Percentiles rank a stretch among this genome's conserved stretches.
Conservation (phyloP, 2,113 vertebrate genomes). For the Rattus norvegicus region DNA sequence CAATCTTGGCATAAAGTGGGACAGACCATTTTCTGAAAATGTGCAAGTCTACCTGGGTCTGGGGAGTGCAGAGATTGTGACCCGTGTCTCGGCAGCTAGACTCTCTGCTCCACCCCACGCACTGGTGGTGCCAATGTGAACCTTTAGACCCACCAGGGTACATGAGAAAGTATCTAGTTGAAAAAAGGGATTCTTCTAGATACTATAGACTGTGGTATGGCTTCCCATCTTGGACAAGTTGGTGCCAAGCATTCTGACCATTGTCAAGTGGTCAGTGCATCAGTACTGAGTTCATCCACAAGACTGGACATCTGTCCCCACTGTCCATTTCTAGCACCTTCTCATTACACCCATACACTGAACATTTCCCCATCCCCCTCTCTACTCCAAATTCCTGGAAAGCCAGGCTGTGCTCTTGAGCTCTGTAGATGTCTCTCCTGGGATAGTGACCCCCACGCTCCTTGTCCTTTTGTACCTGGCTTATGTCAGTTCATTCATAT, state of each 20-base stretch:
- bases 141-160: not conserved
- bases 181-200: not conserved
- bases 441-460: not conserved
- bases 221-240: not conserved
- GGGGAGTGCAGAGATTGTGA: not conserved
- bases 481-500: constrained; percentile 12
- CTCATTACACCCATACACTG: not conserved
- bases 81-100: not conserved
- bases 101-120: not conserved
- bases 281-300: not conserved
- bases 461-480: not conserved
- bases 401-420: not conserved
- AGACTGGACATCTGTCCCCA: not conserved
- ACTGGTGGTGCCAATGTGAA: not conserved
- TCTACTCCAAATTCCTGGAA: not conserved
- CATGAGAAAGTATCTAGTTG: constrained; percentile 7
- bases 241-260: not conserved
- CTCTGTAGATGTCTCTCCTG: not conserved
- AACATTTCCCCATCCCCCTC: not conserved
- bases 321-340: not conserved
- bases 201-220: not conserved
- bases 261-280: not conserved
- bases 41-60: not conserved
- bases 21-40: constrained; percentile 34
- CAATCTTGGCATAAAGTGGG: not conserved